Percentiles rank a stretch among this genome's conserved stretches.
phyloP scores from a whole-genome alignment of 2,113 vertebrate genomes.

The Emydura subglobosa region DNA sequence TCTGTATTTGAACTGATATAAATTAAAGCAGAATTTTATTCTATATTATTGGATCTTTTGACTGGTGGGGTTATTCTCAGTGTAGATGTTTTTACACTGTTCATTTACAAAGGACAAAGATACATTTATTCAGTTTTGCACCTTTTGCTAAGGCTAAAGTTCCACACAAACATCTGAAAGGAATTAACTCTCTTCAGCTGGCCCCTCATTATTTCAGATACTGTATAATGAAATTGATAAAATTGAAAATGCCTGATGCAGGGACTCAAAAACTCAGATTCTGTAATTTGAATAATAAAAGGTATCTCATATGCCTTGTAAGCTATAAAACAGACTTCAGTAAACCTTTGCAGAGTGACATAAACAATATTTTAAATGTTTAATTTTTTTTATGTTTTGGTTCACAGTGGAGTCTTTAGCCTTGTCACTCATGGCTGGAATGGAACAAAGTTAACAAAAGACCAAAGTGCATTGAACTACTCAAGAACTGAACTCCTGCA shows the following conservation, averaged over 20 bases:
- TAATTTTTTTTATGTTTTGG: conserved; percentile 20
- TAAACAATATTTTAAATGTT: conserved; percentile 26
- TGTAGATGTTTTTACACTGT: background rate
- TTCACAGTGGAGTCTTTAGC: conserved; percentile 95
- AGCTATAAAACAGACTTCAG: background rate
- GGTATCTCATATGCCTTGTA: fast-evolving
- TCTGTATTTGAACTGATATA: background rate
- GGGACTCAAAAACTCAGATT: background rate
- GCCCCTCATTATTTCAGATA: background rate
- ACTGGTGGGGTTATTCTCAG: background rate
- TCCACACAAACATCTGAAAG: background rate
- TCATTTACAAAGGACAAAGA: background rate
- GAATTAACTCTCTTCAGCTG: background rate
- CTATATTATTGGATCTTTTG: background rate
- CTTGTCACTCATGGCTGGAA: conserved; percentile 96
- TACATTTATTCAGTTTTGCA: fast-evolving
- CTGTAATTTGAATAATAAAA: background rate
- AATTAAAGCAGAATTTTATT: background rate
- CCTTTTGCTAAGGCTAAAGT: background rate
- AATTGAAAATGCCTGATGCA: background rate
- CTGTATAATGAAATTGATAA: background rate
- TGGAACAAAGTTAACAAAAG: conserved; percentile 87
- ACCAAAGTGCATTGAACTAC: background rate
- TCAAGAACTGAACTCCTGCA: background rate
- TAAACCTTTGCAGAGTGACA: background rate